phyloP scores from a whole-genome alignment of 2,797 vertebrate genomes.

The Bryconaethiops microstoma region DNA sequence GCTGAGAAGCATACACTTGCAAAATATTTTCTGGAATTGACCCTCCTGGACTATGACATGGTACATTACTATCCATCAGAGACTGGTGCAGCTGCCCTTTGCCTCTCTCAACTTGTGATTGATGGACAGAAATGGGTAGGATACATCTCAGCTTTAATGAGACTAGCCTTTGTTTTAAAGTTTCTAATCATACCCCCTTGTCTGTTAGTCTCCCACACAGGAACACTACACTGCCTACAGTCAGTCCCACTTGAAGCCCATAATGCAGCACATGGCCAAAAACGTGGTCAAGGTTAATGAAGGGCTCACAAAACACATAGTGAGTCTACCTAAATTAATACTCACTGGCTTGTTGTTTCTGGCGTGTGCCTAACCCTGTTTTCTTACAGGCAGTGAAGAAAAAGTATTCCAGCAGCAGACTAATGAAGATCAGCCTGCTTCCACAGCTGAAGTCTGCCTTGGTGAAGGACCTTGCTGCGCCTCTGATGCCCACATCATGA shows the following conservation, averaged over 20 bases:
- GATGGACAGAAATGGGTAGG: slow-evolving; percentile 85
- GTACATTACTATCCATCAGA: slow-evolving; percentile 89
- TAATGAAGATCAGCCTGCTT: slow-evolving; percentile 85
- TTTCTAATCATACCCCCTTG: not conserved
- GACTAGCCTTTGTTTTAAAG: no score
- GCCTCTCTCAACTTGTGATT: slow-evolving; percentile 86
- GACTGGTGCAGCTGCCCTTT: slow-evolving; percentile 86
- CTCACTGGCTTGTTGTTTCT: not conserved
- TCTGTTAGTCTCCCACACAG: slow-evolving; percentile 69
- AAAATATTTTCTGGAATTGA: slow-evolving; percentile 94
- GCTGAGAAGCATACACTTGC: slow-evolving; percentile 87
- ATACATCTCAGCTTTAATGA: not conserved
- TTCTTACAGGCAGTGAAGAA: slow-evolving; percentile 84
- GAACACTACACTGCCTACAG: slow-evolving; percentile 75
- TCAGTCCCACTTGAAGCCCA: slow-evolving; percentile 69
- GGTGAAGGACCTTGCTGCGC: slow-evolving; percentile 78
- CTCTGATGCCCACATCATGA: slow-evolving; percentile 63
- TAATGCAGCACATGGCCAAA: slow-evolving; percentile 80
- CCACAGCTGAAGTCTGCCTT: slow-evolving; percentile 79
- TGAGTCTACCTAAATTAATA: slow-evolving; percentile 48
- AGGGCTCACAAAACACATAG: slow-evolving; percentile 71
- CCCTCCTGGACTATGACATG: slow-evolving; percentile 90
- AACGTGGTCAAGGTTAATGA: slow-evolving; percentile 74
- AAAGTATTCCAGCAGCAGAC: slow-evolving; percentile 87
- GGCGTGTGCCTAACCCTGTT: not conserved